Evolutionary conservation across 1,140 invertebrate species (phyloP), one percentile per base, ranked within the genome.

Genomic region (Eciton burchellii): DNA sequence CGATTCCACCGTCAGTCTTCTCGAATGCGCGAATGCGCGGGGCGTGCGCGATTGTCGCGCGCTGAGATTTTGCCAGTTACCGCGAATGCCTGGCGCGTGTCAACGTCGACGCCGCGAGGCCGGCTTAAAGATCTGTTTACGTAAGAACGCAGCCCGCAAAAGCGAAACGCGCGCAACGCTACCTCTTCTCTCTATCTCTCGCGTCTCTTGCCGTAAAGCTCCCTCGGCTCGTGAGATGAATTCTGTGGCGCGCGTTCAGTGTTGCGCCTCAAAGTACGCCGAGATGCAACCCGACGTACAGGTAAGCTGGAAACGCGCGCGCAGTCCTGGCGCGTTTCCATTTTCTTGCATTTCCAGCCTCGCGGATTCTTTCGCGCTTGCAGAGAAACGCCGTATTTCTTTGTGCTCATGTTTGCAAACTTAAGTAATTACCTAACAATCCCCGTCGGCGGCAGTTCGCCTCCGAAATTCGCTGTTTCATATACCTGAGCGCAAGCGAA

Each of bases 81-180:
- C 29, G 62, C 29, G 68, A 77, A 68, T 68, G 62, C 62, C 5
- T 68, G 35, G 47, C 1, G 19, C 47, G 66, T n/a, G 57, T 74
- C 71, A 77, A 66, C 16, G 74, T 68, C 19, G 24, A 16, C 16
- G 19, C 57, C 60, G 59, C 14, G 35, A 41, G 72, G 62, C 60
- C 73, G 26, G 73, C 60, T 66, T 77, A 77, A 77, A 77, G 74
- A 68, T 77, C 63, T 77, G 74, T 77, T 77, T 77, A 68, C 26
- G 49, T 77, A 77, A 77, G 74, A 77, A 77, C 74, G 65, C 24
- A n/a, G n/a, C 47, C 52, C 24, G 35, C 21, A 21, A 29, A 66
- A 66, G 73, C 41, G 73, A 63, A 66, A 77, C 45, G 73, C 60
- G 16, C 41, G 73, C 49, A 66, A 77, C 45, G 73, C 60, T 11